Evolutionary conservation across 92 coral and sea anemone species (phyloP).

Genomic region (Epizoanthus stellaris): DNA sequence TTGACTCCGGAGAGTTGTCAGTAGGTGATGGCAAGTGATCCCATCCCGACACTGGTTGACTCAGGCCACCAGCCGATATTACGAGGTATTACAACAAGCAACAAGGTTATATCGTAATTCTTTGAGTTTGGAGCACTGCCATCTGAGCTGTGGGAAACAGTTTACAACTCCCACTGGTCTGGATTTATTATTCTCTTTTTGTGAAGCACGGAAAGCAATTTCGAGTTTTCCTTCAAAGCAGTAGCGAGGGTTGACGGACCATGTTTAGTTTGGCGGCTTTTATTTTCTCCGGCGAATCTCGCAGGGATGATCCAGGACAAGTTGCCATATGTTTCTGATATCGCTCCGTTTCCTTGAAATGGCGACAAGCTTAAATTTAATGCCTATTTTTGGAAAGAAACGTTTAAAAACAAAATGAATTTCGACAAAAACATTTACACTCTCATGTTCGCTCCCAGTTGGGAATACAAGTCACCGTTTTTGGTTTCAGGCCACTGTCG

Average conservation of each 20-base stretch:
- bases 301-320: slow-evolving; percentile 17
- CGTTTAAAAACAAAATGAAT: too few relatives aligned
- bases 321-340: slow-evolving; percentile 9
- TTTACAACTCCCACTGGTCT: slow-evolving; percentile 67
- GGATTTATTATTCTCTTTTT: slow-evolving; percentile 37
- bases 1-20: slow-evolving; percentile 24
- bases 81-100: slow-evolving; percentile 61
- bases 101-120: slow-evolving; percentile 67
- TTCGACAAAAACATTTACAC: too few relatives aligned
- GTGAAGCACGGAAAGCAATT: background rate
- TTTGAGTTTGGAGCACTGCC: slow-evolving; percentile 66
- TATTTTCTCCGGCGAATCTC: slow-evolving; percentile 54
- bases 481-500: too few relatives aligned
- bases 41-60: slow-evolving; percentile 43
- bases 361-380: too few relatives aligned
- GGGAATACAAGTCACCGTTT: too few relatives aligned
- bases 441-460: too few relatives aligned
- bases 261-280: slow-evolving; percentile 57
- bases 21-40: background rate
- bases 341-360: too few relatives aligned
- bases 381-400: too few relatives aligned
- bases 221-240: background rate
- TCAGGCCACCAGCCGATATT: slow-evolving; percentile 71
- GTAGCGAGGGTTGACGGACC: slow-evolving; percentile 43
- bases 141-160: slow-evolving; percentile 71